These are phyloP conservation scores for Antitype chi DNA, from an alignment of 2,888 invertebrate species.

Conservation along the genomic window DNA sequence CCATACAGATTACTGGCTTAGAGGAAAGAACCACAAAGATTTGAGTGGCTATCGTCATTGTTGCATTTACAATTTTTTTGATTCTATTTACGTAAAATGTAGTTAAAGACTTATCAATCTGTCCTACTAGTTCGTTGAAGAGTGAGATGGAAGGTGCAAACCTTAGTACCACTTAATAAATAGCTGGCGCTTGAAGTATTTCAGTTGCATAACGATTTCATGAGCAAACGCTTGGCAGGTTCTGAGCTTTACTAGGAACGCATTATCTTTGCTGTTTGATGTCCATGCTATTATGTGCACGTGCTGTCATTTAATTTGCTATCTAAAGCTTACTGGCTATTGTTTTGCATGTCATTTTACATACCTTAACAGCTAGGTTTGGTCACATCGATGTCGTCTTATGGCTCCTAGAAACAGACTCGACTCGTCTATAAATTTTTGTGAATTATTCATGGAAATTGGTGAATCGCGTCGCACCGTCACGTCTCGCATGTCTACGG, in stretches of 20 bases:
- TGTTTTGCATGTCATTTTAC: not conserved
- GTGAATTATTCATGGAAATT: no score
- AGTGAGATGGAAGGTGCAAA: not conserved
- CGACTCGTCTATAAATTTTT: no score
- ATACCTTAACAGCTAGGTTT: not conserved
- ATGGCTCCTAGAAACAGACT: no score
- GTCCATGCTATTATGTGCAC: conserved; percentile 30
- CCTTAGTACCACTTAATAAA: conserved; percentile 3
- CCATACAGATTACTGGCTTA: not conserved
- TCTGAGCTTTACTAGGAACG: conserved; percentile 33
- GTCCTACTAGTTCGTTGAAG: not conserved
- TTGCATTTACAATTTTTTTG: not conserved
- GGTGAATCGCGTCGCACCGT: no score
- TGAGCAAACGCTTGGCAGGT: conserved; percentile 39
- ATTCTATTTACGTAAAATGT: not conserved
- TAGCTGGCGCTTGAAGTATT: conserved; percentile 15
- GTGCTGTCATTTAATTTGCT: conserved; percentile 19
- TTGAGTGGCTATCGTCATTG: not conserved
- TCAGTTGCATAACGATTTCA: conserved; percentile 39
- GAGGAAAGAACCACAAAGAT: no score
- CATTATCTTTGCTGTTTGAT: conserved; percentile 48
- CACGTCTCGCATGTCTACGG: no score
- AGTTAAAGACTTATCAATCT: not conserved
- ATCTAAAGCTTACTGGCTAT: not conserved
- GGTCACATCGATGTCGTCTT: not conserved